Conservation (phyloP, 2,797 vertebrate species). For the Hyperoplus immaculatus region DNA sequence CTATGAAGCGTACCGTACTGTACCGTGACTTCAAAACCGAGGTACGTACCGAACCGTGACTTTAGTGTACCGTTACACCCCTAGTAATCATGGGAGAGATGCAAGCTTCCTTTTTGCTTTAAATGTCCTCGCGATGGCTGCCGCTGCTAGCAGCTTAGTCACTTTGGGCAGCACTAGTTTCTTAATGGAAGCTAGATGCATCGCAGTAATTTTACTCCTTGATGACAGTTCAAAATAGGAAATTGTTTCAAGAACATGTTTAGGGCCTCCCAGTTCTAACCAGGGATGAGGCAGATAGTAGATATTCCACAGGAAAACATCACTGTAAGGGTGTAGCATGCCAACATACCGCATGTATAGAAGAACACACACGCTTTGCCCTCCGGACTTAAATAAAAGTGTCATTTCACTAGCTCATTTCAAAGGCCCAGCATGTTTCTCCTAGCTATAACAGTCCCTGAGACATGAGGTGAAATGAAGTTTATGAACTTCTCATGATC, state of each 20-base stretch:
- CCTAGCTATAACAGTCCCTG: slow-evolving; percentile 45
- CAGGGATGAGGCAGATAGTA: slow-evolving; percentile 15
- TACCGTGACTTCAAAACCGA: no score
- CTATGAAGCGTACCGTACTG: no score
- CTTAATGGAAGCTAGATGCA: slow-evolving; percentile 38
- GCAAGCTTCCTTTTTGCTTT: slow-evolving; percentile 62
- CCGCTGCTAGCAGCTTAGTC: slow-evolving; percentile 52
- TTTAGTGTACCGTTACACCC: no score
- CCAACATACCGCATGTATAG: slow-evolving; percentile 25
- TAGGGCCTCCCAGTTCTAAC: slow-evolving; percentile 26
- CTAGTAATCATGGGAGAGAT: slow-evolving; percentile 73
- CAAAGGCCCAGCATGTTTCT: slow-evolving; percentile 68
- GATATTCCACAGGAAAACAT: slow-evolving; percentile 47
- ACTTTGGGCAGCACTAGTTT: slow-evolving; percentile 44
- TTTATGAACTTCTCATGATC: slow-evolving; percentile 69
- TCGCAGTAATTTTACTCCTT: slow-evolving; percentile 23
- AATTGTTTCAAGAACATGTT: slow-evolving; percentile 49
- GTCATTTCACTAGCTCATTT: slow-evolving; percentile 65
- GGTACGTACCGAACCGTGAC: no score
- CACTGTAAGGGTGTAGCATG: slow-evolving; percentile 31
- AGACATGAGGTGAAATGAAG: slow-evolving; percentile 72
- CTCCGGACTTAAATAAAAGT: slow-evolving; percentile 53
- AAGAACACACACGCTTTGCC: slow-evolving; percentile 34
- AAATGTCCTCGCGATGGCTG: slow-evolving; percentile 64
- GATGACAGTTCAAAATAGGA: slow-evolving; percentile 44